Evolutionary conservation across 2,113 vertebrate genomes (phyloP).

Genomic region (Oostethus manadensis): DNA sequence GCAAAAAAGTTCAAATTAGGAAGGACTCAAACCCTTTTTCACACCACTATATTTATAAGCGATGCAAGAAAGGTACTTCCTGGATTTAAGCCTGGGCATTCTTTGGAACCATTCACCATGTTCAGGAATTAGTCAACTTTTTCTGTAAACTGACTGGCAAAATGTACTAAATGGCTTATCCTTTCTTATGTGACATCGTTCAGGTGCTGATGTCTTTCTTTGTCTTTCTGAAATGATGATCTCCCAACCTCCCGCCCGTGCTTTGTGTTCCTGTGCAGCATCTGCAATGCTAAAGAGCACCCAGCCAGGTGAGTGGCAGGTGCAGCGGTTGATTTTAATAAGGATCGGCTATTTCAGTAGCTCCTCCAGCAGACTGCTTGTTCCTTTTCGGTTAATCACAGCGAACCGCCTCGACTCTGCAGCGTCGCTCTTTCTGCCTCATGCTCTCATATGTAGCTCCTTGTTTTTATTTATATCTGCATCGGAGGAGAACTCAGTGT

Average conservation of each 20-base stretch:
- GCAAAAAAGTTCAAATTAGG: no score
- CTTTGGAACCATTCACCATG: no score
- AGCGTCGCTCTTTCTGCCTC: conserved; percentile 1
- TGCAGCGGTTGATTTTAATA: conserved; percentile 44
- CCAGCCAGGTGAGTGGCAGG: conserved; percentile 53
- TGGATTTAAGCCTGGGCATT: no score
- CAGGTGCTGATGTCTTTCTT: no score
- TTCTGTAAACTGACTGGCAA: no score
- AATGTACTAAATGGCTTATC: no score
- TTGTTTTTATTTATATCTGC: conserved; percentile 38
- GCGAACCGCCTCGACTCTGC: conserved; percentile 16
- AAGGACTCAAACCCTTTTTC: no score
- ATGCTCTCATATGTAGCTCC: background rate
- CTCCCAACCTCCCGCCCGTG: background rate
- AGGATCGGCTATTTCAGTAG: conserved; percentile 38
- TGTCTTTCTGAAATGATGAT: no score
- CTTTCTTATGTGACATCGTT: no score
- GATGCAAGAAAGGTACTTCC: no score
- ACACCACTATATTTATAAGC: no score
- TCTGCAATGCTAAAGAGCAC: conserved; percentile 39
- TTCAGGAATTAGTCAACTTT: no score
- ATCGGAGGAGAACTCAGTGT: background rate
- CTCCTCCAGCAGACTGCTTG: conserved; percentile 34
- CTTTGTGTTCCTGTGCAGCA: background rate
- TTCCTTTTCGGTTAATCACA: conserved; percentile 41